phyloP scores from a whole-genome alignment of 1,140 invertebrate genomes.

The Leptopilina clavipes region DNA sequence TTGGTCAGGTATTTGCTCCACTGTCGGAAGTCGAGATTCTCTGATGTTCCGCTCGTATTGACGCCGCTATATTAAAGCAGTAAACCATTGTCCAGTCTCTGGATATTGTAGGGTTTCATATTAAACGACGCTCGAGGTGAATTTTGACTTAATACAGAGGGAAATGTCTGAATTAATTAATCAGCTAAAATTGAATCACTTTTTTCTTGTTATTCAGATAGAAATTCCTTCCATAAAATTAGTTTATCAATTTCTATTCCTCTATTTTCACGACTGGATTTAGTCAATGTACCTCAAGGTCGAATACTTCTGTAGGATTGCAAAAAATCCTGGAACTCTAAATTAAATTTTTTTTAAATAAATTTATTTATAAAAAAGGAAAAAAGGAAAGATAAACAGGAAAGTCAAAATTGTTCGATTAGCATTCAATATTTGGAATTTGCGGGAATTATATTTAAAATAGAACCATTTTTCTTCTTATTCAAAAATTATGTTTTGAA shows the following conservation, averaged over 20 bases:
- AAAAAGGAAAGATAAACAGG: too few relatives aligned
- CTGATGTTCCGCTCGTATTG: conserved; percentile 61
- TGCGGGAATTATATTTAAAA: too few relatives aligned
- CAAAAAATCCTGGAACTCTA: neutral
- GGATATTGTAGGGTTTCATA: neutral
- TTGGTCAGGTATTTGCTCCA: conserved; percentile 57
- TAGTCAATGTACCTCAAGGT: neutral
- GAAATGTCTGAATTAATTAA: neutral
- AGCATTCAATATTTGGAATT: too few relatives aligned
- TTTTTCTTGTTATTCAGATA: too few relatives aligned
- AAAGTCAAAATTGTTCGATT: too few relatives aligned
- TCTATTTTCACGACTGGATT: neutral
- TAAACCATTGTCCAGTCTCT: conserved; percentile 18
- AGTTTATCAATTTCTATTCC: neutral
- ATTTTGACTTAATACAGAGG: conserved; percentile 19
- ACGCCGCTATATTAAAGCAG: conserved; percentile 48
- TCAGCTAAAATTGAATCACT: too few relatives aligned
- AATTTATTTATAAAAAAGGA: too few relatives aligned
- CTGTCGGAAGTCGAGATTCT: conserved; percentile 52
- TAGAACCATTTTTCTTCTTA: too few relatives aligned
- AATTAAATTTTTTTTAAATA: too few relatives aligned
- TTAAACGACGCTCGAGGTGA: neutral
- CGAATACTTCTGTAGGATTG: neutral
- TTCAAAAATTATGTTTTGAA: too few relatives aligned
- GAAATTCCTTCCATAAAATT: too few relatives aligned